Base-by-base conservation (phyloP, 2,888 invertebrate genomes). In the Eledona agricola region DNA sequence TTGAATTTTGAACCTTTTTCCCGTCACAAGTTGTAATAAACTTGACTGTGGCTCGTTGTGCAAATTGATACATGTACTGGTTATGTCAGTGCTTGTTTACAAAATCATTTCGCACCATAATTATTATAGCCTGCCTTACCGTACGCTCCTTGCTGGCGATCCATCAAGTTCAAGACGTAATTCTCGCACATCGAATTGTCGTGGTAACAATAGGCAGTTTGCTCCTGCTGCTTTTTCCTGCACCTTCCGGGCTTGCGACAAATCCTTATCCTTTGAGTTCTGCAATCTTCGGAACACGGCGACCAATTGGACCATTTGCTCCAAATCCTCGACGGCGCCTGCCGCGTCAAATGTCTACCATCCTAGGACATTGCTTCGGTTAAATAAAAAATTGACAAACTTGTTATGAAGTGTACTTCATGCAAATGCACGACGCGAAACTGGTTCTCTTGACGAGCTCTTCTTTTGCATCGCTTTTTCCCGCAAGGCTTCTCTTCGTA, bases 291-390 rank as follows among this genome's bases (percentile, higher is more conserved):
- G 0, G 88, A 87, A 70, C 95, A 96, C 5, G 84, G 78, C 1
- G 88, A 87, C 95, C 95, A 96, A 16, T 84, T 78, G 22, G 88
- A 87, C 94, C 95, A 96, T 60, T 83, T 83, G 1, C 86, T 85
- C 68, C 87, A 90, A 6, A 86, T 80, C 15, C 82, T 70, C 4
- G 70, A 66, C 1, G 65, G 66, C 31, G 65, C 67, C 53, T 70
- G 70, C 50, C 66, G 65, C 26, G 62, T 66, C 52, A 68, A 58
- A 38, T 65, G 63, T 54, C 62, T 69, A 69, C 72, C 64, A 65
- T 68, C 63, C 73, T 73, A 40, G 55, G 69, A 67, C 50, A 59
- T 37, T 40, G 16, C 35, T 25, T n/a, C 20, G 22, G 32, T 28
- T 11, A 9, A 3, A 28, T 17, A 31, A 35, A 12, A 5, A 32